Conservation (phyloP, 2,113 vertebrate genomes). For the Pterocles burchelli region DNA sequence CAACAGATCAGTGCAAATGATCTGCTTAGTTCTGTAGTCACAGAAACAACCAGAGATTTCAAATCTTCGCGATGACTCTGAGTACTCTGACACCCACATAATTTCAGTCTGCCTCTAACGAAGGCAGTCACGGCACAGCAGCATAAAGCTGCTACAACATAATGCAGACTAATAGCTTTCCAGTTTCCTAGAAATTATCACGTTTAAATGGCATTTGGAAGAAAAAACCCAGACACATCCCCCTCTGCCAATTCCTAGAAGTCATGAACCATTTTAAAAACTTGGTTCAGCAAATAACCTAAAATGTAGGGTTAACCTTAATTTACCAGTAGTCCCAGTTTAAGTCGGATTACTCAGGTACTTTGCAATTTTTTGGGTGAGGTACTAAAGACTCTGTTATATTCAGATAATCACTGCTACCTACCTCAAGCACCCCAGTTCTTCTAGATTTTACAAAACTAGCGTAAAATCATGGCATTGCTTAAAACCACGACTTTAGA, state of each 20-base stretch:
- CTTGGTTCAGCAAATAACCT: neutral
- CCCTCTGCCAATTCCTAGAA: neutral
- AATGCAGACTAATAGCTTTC: neutral
- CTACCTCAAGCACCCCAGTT: neutral
- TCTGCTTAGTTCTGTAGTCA: neutral
- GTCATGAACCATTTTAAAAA: neutral
- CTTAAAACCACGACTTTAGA: neutral
- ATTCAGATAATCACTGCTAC: neutral
- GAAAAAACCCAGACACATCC: neutral
- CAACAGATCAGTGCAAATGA: neutral
- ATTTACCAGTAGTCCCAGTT: neutral
- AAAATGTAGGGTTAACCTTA: rapidly evolving
- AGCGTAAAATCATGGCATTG: neutral
- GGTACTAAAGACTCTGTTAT: neutral
- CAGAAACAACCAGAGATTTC: neutral
- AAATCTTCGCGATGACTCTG: neutral
- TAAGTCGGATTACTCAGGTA: neutral
- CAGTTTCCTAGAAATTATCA: neutral
- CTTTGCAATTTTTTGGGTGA: neutral
- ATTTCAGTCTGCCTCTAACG: neutral
- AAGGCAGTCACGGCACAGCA: neutral
- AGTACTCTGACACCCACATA: neutral
- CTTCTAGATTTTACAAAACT: neutral
- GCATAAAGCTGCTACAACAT: neutral
- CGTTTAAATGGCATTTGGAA: neutral